These are phyloP conservation scores for Nephrotoma appendiculata DNA, from an alignment of 2,888 invertebrate genomes.

Conservation along the genomic window DNA sequence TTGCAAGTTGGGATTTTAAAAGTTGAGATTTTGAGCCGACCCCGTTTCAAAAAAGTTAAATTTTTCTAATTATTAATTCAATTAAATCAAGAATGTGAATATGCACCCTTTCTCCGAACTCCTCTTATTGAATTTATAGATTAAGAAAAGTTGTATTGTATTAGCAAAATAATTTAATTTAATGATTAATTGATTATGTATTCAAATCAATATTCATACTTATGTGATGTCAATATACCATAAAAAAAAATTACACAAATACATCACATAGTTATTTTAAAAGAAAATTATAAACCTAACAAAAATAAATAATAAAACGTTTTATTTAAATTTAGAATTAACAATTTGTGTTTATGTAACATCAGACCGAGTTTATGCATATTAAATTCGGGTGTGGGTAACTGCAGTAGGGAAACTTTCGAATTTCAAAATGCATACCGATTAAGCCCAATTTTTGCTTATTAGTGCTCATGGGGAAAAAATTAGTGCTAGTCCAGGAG, in stretches of 20 bases:
- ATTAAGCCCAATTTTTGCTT: too few relatives aligned
- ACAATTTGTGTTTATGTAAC: neutral
- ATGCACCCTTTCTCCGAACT: neutral
- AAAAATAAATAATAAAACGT: neutral
- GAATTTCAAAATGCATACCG: too few relatives aligned
- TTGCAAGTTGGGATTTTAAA: too few relatives aligned
- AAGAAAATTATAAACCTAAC: neutral
- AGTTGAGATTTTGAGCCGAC: too few relatives aligned
- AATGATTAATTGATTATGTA: neutral
- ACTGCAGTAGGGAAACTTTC: too few relatives aligned
- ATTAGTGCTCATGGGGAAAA: too few relatives aligned
- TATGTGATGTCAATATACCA: neutral
- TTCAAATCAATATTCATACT: neutral
- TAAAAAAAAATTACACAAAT: neutral
- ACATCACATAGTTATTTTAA: neutral
- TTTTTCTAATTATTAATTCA: too few relatives aligned
- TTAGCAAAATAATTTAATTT: neutral
- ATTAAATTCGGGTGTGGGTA: too few relatives aligned
- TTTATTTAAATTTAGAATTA: neutral
- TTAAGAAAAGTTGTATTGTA: neutral
- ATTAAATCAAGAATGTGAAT: neutral
- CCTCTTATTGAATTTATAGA: neutral
- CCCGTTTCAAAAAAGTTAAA: too few relatives aligned
- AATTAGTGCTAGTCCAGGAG: too few relatives aligned
- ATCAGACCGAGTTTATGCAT: too few relatives aligned